Evolutionary conservation across 2,113 vertebrate species (phyloP), one percentile per base, ranked within the genome.

Genomic region (Glaucidium brasilianum): DNA sequence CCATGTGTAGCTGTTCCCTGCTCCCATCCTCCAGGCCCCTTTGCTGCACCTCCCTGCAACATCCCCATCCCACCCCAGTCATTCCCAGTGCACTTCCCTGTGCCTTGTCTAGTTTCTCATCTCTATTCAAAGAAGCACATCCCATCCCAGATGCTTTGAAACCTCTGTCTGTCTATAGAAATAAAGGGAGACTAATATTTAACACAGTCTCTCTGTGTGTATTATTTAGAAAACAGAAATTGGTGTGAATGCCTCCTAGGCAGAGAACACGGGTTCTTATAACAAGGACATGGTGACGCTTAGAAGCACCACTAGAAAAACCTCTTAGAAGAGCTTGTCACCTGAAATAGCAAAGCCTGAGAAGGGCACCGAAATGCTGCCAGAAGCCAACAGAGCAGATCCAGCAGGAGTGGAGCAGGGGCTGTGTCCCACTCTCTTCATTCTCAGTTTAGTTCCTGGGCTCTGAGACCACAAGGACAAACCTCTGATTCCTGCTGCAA

Each of bases 31-130:
- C 76, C 39, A 34, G 62, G 1, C 3, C 8, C 22, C 49, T 27
- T 60, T 3, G 1, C 12, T n/a, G 52, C 45, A 25, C 15, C 37
- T n/a, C 74, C 64, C 41, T 6, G 2, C 55, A 11, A 0, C 32
- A 27, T 55, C 53, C 15, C 23, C 22, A 3, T 58, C 47, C 52
- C 72, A 58, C 3, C 30, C 37, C 1, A 0, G 30, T 34, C 11
- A 0, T 27, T 62, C 52, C 64, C 64, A 11, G 43, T 3, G 34
- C 25, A 10, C 30, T 26, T 32, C 62, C 66, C 80, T 19, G 35
- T 2, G 15, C 73, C 22, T 19, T 41, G n/a, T 12, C 55, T 12
- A 5, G 23, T 53, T 83, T 49, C 56, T 41, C 14, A 5, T 7
- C 47, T 37, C 79, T 34, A 12, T 6, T 50, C 22, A 25, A 18